Base-by-base conservation (phyloP, 2,113 vertebrate species). In the Lonchura striata region DNA sequence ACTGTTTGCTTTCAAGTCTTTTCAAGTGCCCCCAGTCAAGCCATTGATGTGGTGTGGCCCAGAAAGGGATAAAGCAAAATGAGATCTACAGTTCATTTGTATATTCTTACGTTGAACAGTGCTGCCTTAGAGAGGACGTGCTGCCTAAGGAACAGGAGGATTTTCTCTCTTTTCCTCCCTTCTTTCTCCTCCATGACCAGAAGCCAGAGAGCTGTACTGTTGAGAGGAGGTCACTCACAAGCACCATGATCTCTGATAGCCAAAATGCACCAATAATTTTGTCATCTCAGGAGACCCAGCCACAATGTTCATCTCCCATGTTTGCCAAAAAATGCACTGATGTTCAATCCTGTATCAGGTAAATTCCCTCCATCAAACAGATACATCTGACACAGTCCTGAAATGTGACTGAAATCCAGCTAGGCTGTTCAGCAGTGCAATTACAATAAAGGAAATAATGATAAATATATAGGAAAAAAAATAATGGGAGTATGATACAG, bases 1-100 rank as follows among this genome's bases (percentile, higher is more conserved):
- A 91, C 33, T 64, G 16, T 71, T 97, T 70, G 27, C 70, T 87
- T 87, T 90, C 72, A 91, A 70, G 52, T 77, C 30, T 22, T 88
- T 86, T 74, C 47, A 75, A 21, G 28, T 59, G 72, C 53, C 61
- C 10, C 68, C 42, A 84, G 57, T 54, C 61, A 92, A 96, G 76
- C 41, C 71, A 65, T 44, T 92, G 82, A 84, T 74, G 44, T 93
- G 81, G 57, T 82, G 22, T 65, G 54, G 70, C 82, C 71, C 60
- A 66, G 71, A 89, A 64, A 83, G 20, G 57, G 57, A 91, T 70
- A 75, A 91, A 72, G 13, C 23, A 84, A 78, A 79, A 17, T 1
- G 41, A 20, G 46, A 63, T 54, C 79, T 76, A 20, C 65, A 83
- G 78, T 42, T 92, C 31, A 39, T 42, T 44, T 10, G 4, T 49